phyloP scores from a whole-genome alignment of 2,888 invertebrate genomes.

The Scotopteryx bipunctaria region DNA sequence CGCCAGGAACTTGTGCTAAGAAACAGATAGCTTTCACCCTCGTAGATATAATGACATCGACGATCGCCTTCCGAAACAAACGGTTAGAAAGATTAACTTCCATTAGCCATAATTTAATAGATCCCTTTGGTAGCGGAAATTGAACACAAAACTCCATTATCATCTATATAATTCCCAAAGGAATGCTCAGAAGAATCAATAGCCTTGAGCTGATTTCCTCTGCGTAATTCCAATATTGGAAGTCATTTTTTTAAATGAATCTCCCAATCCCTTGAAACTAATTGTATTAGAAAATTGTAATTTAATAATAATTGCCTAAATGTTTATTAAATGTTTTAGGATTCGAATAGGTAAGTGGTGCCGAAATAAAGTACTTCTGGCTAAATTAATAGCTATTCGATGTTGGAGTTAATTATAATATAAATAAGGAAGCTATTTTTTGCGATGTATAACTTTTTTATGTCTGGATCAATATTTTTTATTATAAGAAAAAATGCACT shows the following conservation, averaged over 20 bases:
- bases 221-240: constrained; percentile 30
- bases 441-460: no score
- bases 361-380: constrained; percentile 18
- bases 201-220: constrained; percentile 48
- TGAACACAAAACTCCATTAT: constrained; percentile 66
- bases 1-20: neutral
- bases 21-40: neutral
- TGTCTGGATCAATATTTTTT: no score
- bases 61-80: constrained; percentile 33
- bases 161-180: constrained; percentile 54
- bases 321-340: constrained; percentile 32
- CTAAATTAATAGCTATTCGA: neutral
- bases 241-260: constrained; percentile 26
- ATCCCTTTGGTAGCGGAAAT: constrained; percentile 64
- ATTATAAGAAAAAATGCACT: no score
- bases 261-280: constrained; percentile 24
- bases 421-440: no score
- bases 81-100: constrained; percentile 47
- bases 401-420: no score
- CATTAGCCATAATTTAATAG: constrained; percentile 56
- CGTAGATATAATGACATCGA: constrained; percentile 4
- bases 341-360: constrained; percentile 25
- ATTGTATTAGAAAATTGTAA: constrained; percentile 28
- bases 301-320: constrained; percentile 27
- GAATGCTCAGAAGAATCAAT: constrained; percentile 48